A percentile compares a stretch with the other conserved stretches of the same genome.
These are phyloP conservation scores for Philereme vetulata DNA, from an alignment of 2,888 invertebrate species.

Conservation along the genomic window DNA sequence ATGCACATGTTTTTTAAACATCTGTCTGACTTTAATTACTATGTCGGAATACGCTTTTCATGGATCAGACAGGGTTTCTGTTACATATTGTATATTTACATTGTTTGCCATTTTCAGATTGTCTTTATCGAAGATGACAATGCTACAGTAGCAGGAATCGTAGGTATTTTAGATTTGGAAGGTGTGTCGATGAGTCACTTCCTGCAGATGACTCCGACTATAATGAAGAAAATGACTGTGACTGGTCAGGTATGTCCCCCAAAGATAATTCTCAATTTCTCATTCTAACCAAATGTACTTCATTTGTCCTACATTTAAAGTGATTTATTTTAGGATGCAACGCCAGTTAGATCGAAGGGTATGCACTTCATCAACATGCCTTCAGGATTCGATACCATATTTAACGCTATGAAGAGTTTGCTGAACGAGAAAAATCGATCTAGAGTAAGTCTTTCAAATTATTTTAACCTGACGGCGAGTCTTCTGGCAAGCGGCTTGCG, in stretches of 20 bases:
- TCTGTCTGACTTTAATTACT: no score
- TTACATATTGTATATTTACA: no score
- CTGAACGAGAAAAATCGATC: slow-evolving; percentile 83
- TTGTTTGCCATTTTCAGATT: slow-evolving; percentile 53
- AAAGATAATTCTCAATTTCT: background rate
- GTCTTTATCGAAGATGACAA: slow-evolving; percentile 80
- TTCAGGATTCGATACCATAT: slow-evolving; percentile 80
- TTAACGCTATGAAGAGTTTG: slow-evolving; percentile 78
- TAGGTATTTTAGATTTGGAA: slow-evolving; percentile 77
- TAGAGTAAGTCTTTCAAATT: slow-evolving; percentile 67
- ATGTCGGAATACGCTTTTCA: no score
- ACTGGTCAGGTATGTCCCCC: slow-evolving; percentile 56
- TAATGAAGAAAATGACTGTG: slow-evolving; percentile 79
- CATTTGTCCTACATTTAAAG: background rate
- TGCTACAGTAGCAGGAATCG: slow-evolving; percentile 65
- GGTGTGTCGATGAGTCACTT: slow-evolving; percentile 78
- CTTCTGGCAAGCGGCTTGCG: no score
- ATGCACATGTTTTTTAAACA: no score
- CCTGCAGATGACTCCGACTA: slow-evolving; percentile 75
- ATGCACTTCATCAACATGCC: slow-evolving; percentile 84
- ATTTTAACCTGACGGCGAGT: no score
- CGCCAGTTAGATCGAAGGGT: slow-evolving; percentile 84
- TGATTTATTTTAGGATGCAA: slow-evolving; percentile 76
- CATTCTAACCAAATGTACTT: background rate
- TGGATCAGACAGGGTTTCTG: no score